Percentiles rank a stretch among this genome's conserved stretches.
These are phyloP conservation scores for Vireo griseus DNA, from an alignment of 2,797 vertebrate species.

Conservation along the genomic window DNA sequence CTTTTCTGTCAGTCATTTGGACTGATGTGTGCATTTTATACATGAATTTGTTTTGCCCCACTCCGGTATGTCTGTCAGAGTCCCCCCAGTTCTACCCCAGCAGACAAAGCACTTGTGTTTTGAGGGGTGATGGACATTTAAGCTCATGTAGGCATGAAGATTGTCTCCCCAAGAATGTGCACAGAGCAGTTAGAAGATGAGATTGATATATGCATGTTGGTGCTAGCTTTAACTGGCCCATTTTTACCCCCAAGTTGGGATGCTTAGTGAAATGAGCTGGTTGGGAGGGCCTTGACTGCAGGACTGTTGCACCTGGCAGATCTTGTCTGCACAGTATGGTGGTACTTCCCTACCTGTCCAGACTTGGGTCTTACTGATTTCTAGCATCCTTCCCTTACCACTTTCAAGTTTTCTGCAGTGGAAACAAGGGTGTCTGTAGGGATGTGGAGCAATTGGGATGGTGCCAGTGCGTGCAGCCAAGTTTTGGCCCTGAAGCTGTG, in stretches of 20 bases:
- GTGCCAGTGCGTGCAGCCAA: not conserved
- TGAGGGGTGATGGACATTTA: accelerated
- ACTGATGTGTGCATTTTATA: not conserved
- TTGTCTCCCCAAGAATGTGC: not conserved
- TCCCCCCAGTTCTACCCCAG: not conserved
- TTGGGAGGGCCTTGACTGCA: not conserved
- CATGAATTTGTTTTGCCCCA: not conserved
- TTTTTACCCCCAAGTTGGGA: not conserved
- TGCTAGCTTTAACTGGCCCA: not conserved
- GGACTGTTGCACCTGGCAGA: not conserved
- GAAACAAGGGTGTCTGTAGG: not conserved
- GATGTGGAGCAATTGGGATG: not conserved
- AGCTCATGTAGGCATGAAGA: not conserved
- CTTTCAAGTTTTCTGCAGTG: not conserved
- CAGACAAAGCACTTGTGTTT: not conserved
- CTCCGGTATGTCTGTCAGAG: not conserved
- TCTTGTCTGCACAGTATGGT: not conserved
- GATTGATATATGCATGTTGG: not conserved
- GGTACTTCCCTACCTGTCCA: not conserved
- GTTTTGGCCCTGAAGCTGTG: not conserved
- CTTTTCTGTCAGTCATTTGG: not conserved
- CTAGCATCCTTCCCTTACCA: not conserved
- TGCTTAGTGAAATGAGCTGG: not conserved
- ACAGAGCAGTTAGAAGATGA: not conserved
- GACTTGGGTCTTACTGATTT: not conserved